Conservation (phyloP, 1,140 invertebrate genomes). For the Ips nitidus region DNA sequence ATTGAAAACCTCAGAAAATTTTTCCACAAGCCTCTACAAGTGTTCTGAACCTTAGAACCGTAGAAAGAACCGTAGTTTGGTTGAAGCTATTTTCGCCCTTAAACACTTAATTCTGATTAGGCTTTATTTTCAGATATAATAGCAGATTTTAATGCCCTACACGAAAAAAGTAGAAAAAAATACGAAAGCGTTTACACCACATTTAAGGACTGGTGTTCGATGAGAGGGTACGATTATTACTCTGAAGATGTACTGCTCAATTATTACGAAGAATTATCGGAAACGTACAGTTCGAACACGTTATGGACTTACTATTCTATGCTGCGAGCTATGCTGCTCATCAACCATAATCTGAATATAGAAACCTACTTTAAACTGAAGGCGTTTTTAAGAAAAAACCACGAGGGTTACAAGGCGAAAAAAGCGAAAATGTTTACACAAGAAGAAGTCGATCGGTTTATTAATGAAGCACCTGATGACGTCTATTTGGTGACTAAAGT, state of each 20-base stretch:
- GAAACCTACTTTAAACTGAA: slow-evolving; percentile 27
- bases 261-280: slow-evolving; percentile 43
- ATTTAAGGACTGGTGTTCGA: slow-evolving; percentile 27
- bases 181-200: slow-evolving; percentile 34
- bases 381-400: slow-evolving; percentile 29
- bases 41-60: no score
- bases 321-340: slow-evolving; percentile 36
- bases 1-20: no score
- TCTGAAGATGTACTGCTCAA: slow-evolving; percentile 40
- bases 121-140: slow-evolving; percentile 41
- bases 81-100: no score
- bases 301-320: slow-evolving; percentile 44
- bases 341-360: slow-evolving; percentile 36
- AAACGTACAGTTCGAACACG: slow-evolving; percentile 38
- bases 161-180: slow-evolving; percentile 29
- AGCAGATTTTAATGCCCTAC: slow-evolving; percentile 34
- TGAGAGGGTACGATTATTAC: slow-evolving; percentile 38
- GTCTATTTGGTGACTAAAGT: slow-evolving; percentile 39
- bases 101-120: no score
- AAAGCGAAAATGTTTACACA: slow-evolving; percentile 37
- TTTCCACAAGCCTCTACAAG: no score
- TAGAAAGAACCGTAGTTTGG: no score
- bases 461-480: slow-evolving; percentile 35
- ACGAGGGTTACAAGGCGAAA: slow-evolving; percentile 34
- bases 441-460: slow-evolving; percentile 34